Evolutionary conservation across 2,888 invertebrate genomes (phyloP), one percentile per base, ranked within the genome.

Genomic region (Rhagonycha fulva): DNA sequence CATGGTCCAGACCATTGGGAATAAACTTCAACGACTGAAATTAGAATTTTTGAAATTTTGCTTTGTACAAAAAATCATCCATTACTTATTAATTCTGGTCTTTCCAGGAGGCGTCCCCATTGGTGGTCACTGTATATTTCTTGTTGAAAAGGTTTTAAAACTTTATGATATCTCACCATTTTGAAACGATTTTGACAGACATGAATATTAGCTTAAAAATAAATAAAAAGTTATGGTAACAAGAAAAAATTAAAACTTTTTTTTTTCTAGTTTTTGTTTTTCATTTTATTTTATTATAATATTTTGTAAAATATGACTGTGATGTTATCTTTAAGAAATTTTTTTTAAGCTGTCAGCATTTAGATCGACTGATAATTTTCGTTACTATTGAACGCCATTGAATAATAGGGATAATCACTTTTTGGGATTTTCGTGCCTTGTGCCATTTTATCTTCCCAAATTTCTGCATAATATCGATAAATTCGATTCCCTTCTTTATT

Each of bases 1-100:
- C 97, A 97, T 0, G 97, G 96, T 0, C 97, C 97, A 84, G 96
- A 95, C 97, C 97, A 98, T 78, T 95, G 95, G 9, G 96, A 94
- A 87, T 95, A 97, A 12, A 97, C 92, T 86, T 98, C 97, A 75
- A 96, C 90, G 76, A 98, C 95, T 94, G 86, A 67, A 87, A 84
- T 81, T 79, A 4, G 12, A 62, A 12, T n/a, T 4, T 1, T 1
- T 68, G 12, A 14, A 23, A 68, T 11, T 68, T 19, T 24, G 3
- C 19, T 14, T 9, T n/a, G 11, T 11, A 7, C 66, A 19, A 72
- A 62, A 12, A 28, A 72, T 12, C 5, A 85, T 88, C 87, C n/a
- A n/a, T 47, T 84, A 94, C 96, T 93, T 76, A 95, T 88, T 12
- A 97, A 88, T 79, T 97, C 97, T 76, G 94, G 92, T 81, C 92